Evolutionary conservation across 2,888 invertebrate genomes (phyloP).

Genomic region (Xestia sexstrigata): DNA sequence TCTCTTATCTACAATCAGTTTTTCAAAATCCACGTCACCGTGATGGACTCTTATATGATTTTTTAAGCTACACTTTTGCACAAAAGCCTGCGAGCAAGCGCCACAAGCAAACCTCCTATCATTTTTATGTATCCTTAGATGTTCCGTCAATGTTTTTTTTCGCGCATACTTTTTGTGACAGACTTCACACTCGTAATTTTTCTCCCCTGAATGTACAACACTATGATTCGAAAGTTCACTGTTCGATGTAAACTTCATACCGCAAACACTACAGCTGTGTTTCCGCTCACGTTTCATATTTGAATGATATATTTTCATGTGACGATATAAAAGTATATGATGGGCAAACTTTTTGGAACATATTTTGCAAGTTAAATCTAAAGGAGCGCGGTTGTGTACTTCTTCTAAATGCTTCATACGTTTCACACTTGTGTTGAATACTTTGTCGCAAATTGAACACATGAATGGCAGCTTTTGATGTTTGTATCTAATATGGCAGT

Average conservation of each 20-base stretch:
- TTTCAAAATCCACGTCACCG: slow-evolving; percentile 45
- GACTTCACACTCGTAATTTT: slow-evolving; percentile 80
- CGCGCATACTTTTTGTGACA: slow-evolving; percentile 78
- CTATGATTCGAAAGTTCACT: slow-evolving; percentile 40
- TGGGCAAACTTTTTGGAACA: slow-evolving; percentile 61
- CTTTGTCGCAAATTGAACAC: slow-evolving; percentile 64
- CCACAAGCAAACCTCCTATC: slow-evolving; percentile 71
- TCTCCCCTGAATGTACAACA: slow-evolving; percentile 69
- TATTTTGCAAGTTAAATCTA: slow-evolving; percentile 62
- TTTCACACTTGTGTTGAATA: slow-evolving; percentile 40
- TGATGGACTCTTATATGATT: slow-evolving; percentile 69
- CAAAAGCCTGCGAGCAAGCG: slow-evolving; percentile 71
- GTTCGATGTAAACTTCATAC: slow-evolving; percentile 52
- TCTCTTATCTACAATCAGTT: slow-evolving; percentile 60
- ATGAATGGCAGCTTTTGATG: slow-evolving; percentile 71
- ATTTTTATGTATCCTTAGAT: slow-evolving; percentile 73
- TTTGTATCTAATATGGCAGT: slow-evolving; percentile 71
- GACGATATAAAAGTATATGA: slow-evolving; percentile 53
- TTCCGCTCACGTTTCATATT: slow-evolving; percentile 48
- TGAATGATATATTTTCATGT: slow-evolving; percentile 56
- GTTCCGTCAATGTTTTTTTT: slow-evolving; percentile 69
- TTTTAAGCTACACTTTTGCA: slow-evolving; percentile 75
- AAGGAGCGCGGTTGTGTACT: slow-evolving; percentile 56
- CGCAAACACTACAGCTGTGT: slow-evolving; percentile 52
- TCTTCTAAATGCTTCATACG: slow-evolving; percentile 61